phyloP scores from a whole-genome alignment of 1,140 invertebrate genomes.

The Drosophila seguyi region DNA sequence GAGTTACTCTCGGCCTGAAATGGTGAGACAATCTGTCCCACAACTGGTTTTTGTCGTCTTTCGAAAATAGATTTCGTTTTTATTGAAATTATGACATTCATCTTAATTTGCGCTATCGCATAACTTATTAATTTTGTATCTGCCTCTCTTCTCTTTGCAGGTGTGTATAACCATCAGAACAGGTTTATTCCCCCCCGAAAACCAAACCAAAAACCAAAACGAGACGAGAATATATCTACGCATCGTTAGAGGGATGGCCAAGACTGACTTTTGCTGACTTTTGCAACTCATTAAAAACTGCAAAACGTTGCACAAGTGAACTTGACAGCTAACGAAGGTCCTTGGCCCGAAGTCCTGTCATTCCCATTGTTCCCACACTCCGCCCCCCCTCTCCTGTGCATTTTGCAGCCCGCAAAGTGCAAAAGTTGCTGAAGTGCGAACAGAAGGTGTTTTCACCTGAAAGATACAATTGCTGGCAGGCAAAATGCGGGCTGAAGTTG shows the following conservation, averaged over 20 bases:
- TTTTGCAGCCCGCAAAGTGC: conserved; percentile 7
- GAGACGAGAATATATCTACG: conserved; percentile 19
- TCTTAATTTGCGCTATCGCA: conserved; percentile 78
- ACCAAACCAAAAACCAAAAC: neutral
- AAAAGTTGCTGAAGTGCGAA: conserved; percentile 22
- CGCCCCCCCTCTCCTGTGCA: neutral
- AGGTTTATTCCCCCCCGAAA: conserved; percentile 48
- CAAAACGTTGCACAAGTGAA: conserved; percentile 55
- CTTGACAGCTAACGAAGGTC: conserved; percentile 55
- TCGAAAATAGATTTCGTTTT: conserved; percentile 79
- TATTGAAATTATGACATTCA: conserved; percentile 83
- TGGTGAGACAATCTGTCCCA: conserved; percentile 42
- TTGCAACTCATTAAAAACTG: conserved; percentile 63
- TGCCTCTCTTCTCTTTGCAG: conserved; percentile 55
- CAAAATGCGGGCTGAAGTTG: neutral
- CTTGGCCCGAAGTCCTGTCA: conserved; percentile 16
- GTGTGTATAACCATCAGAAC: conserved; percentile 59
- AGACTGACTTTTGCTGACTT: conserved; percentile 54
- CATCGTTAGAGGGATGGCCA: conserved; percentile 39
- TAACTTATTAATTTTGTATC: conserved; percentile 75
- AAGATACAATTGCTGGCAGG: conserved; percentile 21
- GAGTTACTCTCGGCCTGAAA: conserved; percentile 1
- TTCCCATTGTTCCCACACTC: neutral
- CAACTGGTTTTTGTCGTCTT: conserved; percentile 44
- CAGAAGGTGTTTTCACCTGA: conserved; percentile 14